A percentile compares a stretch with the other conserved stretches of the same genome.
Conservation (phyloP, 2,888 invertebrate species). For the Scaptomyza caliginosa region DNA sequence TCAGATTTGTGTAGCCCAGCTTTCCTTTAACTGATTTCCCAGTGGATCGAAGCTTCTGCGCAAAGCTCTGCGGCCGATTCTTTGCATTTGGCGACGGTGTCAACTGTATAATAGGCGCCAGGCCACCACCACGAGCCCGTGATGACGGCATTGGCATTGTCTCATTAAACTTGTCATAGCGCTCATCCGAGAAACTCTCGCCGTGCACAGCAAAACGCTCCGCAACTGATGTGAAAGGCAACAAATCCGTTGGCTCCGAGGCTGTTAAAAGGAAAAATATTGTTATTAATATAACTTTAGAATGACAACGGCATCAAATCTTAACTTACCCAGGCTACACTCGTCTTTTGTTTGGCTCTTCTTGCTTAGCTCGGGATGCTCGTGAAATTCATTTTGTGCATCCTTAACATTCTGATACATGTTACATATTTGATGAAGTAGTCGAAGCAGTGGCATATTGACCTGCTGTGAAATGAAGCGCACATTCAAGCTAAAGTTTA, state of each 20-base stretch:
- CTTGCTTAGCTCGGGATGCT: slow-evolving; percentile 85
- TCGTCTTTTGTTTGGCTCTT: slow-evolving; percentile 86
- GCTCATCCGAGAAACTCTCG: slow-evolving; percentile 82
- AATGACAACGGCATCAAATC: background rate
- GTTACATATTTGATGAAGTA: slow-evolving; percentile 97
- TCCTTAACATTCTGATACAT: slow-evolving; percentile 99
- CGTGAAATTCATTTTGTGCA: slow-evolving; percentile 94
- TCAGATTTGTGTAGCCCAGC: slow-evolving; percentile 91
- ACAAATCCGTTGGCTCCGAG: slow-evolving; percentile 83
- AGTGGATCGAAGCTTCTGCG: slow-evolving; percentile 93
- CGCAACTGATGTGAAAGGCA: slow-evolving; percentile 80
- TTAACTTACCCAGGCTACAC: slow-evolving; percentile 86
- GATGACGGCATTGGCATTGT: slow-evolving; percentile 69
- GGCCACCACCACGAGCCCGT: slow-evolving; percentile 71
- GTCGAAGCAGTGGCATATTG: slow-evolving; percentile 96
- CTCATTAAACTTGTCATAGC: slow-evolving; percentile 84
- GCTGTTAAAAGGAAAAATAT: slow-evolving; percentile 51
- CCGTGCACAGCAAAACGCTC: slow-evolving; percentile 81
- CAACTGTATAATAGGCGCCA: slow-evolving; percentile 82
- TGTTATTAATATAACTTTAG: background rate
- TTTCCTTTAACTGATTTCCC: slow-evolving; percentile 92
- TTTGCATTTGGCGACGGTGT: slow-evolving; percentile 84
- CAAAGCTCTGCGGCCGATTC: slow-evolving; percentile 92
- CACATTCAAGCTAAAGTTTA: slow-evolving; percentile 95
- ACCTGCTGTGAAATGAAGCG: slow-evolving; percentile 96